Conservation (phyloP, 23 tunicate species). For the Trididemnum miniatum region DNA sequence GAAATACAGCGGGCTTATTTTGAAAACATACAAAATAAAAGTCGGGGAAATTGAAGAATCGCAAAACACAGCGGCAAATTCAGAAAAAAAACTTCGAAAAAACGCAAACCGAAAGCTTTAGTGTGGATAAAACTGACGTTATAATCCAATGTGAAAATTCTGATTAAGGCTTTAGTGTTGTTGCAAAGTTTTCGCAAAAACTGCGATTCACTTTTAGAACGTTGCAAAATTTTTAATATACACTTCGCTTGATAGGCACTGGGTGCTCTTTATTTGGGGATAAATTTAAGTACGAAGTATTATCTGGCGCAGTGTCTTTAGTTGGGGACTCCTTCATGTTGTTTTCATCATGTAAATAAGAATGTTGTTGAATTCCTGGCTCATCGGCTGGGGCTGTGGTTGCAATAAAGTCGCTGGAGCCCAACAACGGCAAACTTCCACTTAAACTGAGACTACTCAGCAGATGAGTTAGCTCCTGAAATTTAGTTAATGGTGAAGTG, state of each 20-base stretch:
- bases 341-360: neutral
- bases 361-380: neutral
- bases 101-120: too few species aligned
- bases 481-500: too few species aligned
- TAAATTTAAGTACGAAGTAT: neutral
- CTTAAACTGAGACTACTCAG: conserved; percentile 58
- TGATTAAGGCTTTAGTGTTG: too few species aligned
- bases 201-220: too few species aligned
- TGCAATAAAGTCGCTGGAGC: neutral
- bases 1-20: too few species aligned
- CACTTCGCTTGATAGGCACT: neutral
- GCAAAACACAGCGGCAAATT: too few species aligned
- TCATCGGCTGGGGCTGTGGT: neutral
- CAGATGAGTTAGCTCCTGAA: conserved; percentile 60
- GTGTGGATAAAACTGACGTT: too few species aligned
- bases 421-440: conserved; percentile 53
- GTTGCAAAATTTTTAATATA: neutral
- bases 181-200: too few species aligned
- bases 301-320: neutral
- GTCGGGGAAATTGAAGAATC: too few species aligned
- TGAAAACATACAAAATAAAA: too few species aligned
- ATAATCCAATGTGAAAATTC: too few species aligned
- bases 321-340: neutral
- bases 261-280: neutral
- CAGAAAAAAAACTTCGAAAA: too few species aligned